A percentile compares a stretch with the other conserved stretches of the same genome.
phyloP scores from a whole-genome alignment of 2,113 vertebrate species.

The Eublepharis macularius region DNA sequence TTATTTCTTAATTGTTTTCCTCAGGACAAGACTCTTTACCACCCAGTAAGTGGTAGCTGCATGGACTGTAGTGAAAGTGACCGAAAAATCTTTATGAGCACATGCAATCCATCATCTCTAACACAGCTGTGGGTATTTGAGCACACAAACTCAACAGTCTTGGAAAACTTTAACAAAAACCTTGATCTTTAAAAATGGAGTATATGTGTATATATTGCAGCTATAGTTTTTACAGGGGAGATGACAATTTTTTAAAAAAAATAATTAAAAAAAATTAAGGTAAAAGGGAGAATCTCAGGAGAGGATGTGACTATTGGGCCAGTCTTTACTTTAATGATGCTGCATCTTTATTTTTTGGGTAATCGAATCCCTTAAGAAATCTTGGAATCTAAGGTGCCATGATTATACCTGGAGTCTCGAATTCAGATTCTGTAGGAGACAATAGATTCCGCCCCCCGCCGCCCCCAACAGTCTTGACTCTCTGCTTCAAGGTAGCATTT shows the following conservation, averaged over 20 bases:
- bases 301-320: conserved; percentile 65
- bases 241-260: conserved; percentile 63
- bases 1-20: conserved; percentile 38
- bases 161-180: conserved; percentile 82
- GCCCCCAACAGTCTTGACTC: background rate
- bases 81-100: conserved; percentile 85
- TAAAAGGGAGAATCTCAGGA: conserved; percentile 73
- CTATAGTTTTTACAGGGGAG: conserved; percentile 74
- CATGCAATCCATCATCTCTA: conserved; percentile 78
- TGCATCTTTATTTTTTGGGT: conserved; percentile 64
- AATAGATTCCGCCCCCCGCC: too few relatives aligned
- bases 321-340: conserved; percentile 71
- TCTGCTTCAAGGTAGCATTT: background rate
- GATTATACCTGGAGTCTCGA: background rate
- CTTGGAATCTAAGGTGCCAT: background rate
- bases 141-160: conserved; percentile 82
- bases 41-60: conserved; percentile 86
- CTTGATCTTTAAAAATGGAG: conserved; percentile 69
- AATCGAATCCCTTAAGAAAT: conserved; percentile 35
- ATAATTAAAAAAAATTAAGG: conserved; percentile 65
- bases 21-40: conserved; percentile 85
- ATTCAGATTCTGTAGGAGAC: background rate
- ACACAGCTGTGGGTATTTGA: conserved; percentile 89
- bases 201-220: conserved; percentile 49
- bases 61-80: conserved; percentile 82